Conservation (phyloP, 2,888 invertebrate genomes). For the Tinea trinotella region DNA sequence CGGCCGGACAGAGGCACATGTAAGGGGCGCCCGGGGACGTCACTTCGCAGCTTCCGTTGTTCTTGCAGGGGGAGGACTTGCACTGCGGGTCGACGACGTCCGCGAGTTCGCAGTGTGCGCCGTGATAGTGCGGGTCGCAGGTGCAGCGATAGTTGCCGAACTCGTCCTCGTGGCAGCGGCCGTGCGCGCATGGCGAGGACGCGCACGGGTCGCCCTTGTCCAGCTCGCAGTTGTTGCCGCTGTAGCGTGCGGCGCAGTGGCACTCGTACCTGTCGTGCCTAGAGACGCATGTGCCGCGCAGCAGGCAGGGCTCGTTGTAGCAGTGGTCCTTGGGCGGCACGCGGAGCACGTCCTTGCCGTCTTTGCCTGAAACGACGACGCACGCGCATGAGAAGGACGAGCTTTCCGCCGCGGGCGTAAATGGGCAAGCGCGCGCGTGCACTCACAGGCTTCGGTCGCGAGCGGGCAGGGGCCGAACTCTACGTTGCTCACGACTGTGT, state of each 20-base stretch:
- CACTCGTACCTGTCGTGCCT: slow-evolving; percentile 86
- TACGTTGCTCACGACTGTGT: slow-evolving; percentile 77
- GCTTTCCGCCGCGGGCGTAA: background rate
- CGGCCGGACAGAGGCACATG: slow-evolving; percentile 74
- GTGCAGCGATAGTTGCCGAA: slow-evolving; percentile 79
- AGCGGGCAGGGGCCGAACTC: slow-evolving; percentile 84
- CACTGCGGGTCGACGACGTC: slow-evolving; percentile 80
- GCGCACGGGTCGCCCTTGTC: slow-evolving; percentile 83
- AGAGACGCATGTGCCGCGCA: slow-evolving; percentile 85
- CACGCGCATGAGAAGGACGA: background rate
- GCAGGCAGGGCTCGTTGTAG: slow-evolving; percentile 85
- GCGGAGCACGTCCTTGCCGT: slow-evolving; percentile 67
- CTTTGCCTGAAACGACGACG: slow-evolving; percentile 55
- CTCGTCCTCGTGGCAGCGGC: slow-evolving; percentile 78
- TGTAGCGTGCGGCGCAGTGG: slow-evolving; percentile 86
- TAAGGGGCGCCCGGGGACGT: slow-evolving; percentile 67
- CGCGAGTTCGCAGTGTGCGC: slow-evolving; percentile 80
- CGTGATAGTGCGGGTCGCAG: slow-evolving; percentile 79
- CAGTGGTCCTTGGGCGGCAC: slow-evolving; percentile 78
- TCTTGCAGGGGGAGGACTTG: slow-evolving; percentile 82
- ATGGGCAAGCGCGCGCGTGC: background rate
- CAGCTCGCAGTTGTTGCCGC: slow-evolving; percentile 90
- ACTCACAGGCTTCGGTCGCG: slow-evolving; percentile 79
- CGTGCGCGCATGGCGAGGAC: slow-evolving; percentile 80
- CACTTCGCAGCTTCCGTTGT: slow-evolving; percentile 84